Evolutionary conservation across 2,888 invertebrate genomes (phyloP).

Genomic region (Elegia similella): DNA sequence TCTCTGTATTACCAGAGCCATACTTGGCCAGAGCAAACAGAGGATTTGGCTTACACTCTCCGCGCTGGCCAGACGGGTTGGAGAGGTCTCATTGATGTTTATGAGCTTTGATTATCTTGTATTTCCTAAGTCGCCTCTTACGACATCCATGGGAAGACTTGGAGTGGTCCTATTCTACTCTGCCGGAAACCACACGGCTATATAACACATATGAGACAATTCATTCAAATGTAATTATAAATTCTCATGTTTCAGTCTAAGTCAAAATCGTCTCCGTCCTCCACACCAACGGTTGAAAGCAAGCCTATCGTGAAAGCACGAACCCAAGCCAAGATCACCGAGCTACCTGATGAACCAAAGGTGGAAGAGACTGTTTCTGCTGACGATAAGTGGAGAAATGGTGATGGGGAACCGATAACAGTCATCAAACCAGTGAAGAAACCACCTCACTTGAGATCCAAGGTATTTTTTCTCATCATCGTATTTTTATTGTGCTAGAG

Average conservation of each 20-base stretch:
- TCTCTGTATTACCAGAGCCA: too few species aligned
- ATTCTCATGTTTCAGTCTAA: constrained; percentile 48
- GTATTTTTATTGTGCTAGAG: constrained; percentile 8
- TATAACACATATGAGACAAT: too few species aligned
- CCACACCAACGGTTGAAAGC: constrained; percentile 50
- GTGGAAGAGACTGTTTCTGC: constrained; percentile 30
- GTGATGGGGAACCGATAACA: constrained; percentile 60
- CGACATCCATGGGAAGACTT: too few species aligned
- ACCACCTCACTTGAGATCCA: constrained; percentile 84
- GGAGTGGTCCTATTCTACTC: too few species aligned
- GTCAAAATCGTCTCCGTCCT: constrained; percentile 66
- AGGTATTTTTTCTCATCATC: constrained; percentile 56
- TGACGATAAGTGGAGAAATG: constrained; percentile 57
- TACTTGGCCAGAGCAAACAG: too few species aligned
- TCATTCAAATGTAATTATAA: not conserved
- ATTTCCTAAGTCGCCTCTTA: too few species aligned
- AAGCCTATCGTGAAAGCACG: constrained; percentile 35
- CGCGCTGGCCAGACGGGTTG: too few species aligned
- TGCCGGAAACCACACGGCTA: too few species aligned
- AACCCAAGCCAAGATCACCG: constrained; percentile 45
- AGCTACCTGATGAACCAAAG: constrained; percentile 39
- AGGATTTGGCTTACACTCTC: too few species aligned
- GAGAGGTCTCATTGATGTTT: too few species aligned
- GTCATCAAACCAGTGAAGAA: constrained; percentile 80
- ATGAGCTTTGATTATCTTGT: too few species aligned